Evolutionary conservation across 2,113 vertebrate species (phyloP), one percentile per base, ranked within the genome.

Genomic region (Brachyhypopomus gauderio): DNA sequence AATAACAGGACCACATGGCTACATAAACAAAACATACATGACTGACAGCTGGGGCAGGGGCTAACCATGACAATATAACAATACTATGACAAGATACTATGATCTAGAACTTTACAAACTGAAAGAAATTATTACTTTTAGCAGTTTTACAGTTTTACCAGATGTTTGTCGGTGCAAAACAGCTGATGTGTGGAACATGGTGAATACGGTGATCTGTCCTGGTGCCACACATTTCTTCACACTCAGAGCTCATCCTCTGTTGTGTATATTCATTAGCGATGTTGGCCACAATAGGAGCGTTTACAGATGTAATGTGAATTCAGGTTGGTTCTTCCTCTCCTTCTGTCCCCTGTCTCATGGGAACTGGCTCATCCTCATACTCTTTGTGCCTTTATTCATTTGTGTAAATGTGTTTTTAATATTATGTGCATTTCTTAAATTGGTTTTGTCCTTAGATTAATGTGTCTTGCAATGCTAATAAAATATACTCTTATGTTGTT

Each of bases 401-500:
- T 71, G 30, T 30, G 30, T 30, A 30, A 30, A 2, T 30, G 2
- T 30, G 1, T 52, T 80, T 4, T 82, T 85, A 30, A 17, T 76
- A 84, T 86, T 64, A 36, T 85, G 41, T 91, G 1, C 3, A 3
- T 30, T 14, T 52, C 12, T 52, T 52, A 90, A 89, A 55, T 83
- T 14, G 73, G 30, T 77, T 75, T 85, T 76, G 63, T 87, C 0
- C 30, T 2, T 2, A 75, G 86, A 89, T 89, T 87, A 87, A 73
- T 30, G 11, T 20, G 76, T 75, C 59, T 80, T 41, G 56, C 55
- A 30, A 36, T 20, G n/a, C 72, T 52, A 52, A 52, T 7, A 52
- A 1, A 66, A 60, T 34, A 16, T 78, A 82, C 20, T 11, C 60
- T 83, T 11, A 91, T 89, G 85, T 81, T 60, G 73, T 75, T 89